Percentiles rank a stretch among this genome's conserved stretches.
phyloP scores from a whole-genome alignment of 2,113 vertebrate species.

The Phalacrocorax aristotelis region DNA sequence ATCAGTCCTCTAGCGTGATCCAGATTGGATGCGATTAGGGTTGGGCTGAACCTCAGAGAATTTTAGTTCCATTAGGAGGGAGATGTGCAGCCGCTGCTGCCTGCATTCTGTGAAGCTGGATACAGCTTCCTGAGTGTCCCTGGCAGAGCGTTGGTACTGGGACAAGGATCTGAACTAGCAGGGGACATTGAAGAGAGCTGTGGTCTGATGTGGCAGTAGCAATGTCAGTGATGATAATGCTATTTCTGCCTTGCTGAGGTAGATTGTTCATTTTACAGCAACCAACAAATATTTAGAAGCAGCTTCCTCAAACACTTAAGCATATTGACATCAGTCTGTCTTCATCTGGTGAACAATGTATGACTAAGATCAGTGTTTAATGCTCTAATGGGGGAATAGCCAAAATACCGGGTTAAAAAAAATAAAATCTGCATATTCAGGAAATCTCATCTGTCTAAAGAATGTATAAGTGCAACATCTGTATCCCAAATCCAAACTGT shows the following conservation, averaged over 20 bases:
- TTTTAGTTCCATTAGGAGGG: accelerated
- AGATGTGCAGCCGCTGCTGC: background rate
- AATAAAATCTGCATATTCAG: background rate
- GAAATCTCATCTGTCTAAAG: background rate
- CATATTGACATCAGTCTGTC: background rate
- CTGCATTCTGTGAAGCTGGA: background rate
- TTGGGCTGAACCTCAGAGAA: background rate
- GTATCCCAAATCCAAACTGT: background rate
- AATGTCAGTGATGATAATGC: background rate
- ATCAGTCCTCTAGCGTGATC: background rate
- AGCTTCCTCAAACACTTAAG: background rate
- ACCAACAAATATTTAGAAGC: background rate
- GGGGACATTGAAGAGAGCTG: background rate
- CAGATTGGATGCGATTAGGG: background rate
- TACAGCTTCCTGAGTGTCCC: background rate
- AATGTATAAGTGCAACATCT: background rate
- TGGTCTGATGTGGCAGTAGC: background rate
- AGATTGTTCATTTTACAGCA: background rate
- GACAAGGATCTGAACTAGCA: accelerated
- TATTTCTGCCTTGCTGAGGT: background rate
- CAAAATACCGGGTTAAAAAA: background rate
- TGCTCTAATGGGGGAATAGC: background rate
- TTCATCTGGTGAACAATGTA: accelerated
- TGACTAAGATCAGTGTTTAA: background rate
- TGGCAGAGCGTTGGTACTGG: background rate